These are phyloP conservation scores for Anas platyrhynchos DNA, from an alignment of 2,113 vertebrate genomes.

Conservation along the genomic window DNA sequence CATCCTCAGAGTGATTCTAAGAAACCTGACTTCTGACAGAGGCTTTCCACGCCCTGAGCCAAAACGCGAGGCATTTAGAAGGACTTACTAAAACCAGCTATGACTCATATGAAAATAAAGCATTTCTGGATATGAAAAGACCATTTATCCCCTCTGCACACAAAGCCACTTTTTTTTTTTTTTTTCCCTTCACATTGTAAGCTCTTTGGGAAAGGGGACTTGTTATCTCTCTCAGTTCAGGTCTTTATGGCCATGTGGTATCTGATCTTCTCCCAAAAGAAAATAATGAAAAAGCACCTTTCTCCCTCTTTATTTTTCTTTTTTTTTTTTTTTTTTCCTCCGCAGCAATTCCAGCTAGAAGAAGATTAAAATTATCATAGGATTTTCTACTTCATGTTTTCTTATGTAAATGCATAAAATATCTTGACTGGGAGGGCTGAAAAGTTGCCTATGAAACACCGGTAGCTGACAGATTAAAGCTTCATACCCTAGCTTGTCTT, in stretches of 20 bases:
- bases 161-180: neutral
- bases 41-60: conserved; percentile 1
- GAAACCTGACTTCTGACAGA: conserved; percentile 12
- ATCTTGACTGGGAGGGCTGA: neutral
- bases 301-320: neutral
- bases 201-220: conserved; percentile 52
- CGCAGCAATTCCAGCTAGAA: neutral
- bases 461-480: neutral
- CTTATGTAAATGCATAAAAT: neutral
- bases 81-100: conserved; percentile 18
- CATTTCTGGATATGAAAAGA: conserved; percentile 52
- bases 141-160: conserved; percentile 26
- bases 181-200: neutral
- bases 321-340: neutral
- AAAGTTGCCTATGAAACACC: neutral
- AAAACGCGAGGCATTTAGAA: conserved; percentile 34
- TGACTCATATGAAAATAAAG: conserved; percentile 62
- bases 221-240: conserved; percentile 13
- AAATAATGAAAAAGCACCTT: conserved; percentile 12
- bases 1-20: neutral
- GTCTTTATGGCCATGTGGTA: conserved; percentile 4
- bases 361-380: neutral
- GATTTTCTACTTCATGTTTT: conserved; percentile 10
- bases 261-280: conserved; percentile 36
- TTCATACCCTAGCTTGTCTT: neutral